phyloP scores from a whole-genome alignment of 2,797 vertebrate genomes.

The Acanthis flammea region DNA sequence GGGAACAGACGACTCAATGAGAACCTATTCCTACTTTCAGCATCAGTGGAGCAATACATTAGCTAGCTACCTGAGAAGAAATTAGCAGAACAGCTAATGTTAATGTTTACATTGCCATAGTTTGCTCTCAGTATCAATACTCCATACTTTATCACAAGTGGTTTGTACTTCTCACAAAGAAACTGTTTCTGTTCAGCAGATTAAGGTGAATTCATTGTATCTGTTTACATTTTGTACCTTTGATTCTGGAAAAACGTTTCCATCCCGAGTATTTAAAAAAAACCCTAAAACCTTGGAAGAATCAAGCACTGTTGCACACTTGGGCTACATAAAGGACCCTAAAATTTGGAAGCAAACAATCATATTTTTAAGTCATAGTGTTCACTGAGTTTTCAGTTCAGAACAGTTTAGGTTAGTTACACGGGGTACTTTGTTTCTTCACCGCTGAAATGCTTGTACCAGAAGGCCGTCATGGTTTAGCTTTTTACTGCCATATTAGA shows the following conservation, averaged over 20 bases:
- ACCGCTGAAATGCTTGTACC: neutral
- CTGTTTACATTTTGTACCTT: neutral
- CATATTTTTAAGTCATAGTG: neutral
- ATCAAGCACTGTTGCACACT: neutral
- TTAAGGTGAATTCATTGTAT: neutral
- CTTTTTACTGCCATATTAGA: neutral
- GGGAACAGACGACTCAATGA: neutral
- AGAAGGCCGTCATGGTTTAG: neutral
- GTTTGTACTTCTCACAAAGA: constrained; percentile 4
- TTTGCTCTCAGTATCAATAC: neutral
- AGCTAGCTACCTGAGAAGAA: neutral
- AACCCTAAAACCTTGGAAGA: neutral
- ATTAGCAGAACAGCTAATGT: neutral
- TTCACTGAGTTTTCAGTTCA: neutral
- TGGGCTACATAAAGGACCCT: neutral
- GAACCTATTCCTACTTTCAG: neutral
- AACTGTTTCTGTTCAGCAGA: neutral
- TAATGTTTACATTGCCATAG: neutral
- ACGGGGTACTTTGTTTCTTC: neutral
- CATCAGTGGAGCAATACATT: neutral
- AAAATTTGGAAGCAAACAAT: neutral
- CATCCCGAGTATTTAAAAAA: neutral
- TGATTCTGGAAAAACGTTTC: neutral
- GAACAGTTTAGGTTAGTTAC: neutral
- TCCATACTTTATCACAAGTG: neutral